Percentiles rank a stretch among this genome's conserved stretches.
These are phyloP conservation scores for Diplodus sargus DNA, from an alignment of 2,797 vertebrate genomes.

Conservation along the genomic window DNA sequence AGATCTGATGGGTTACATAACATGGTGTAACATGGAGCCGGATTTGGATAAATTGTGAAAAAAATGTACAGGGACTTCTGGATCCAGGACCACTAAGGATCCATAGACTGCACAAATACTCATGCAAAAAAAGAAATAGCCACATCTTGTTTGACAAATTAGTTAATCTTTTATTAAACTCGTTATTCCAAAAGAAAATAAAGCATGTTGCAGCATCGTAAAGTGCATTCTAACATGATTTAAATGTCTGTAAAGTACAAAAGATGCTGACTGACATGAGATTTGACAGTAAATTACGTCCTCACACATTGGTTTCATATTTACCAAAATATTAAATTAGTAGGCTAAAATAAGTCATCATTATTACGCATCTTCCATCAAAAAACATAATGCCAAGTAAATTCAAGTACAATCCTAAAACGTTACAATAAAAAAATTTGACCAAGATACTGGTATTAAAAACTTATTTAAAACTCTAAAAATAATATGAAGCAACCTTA, in stretches of 20 bases:
- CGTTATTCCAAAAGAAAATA: slow-evolving; percentile 35
- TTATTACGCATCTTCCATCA: not conserved
- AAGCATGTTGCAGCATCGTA: slow-evolving; percentile 63
- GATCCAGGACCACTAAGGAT: not conserved
- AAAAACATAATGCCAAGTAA: not conserved
- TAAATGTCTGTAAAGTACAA: slow-evolving; percentile 40
- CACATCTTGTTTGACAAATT: not conserved
- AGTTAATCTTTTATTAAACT: slow-evolving; percentile 51
- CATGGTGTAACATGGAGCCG: not conserved
- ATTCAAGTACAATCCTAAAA: slow-evolving; percentile 50
- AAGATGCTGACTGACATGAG: slow-evolving; percentile 14
- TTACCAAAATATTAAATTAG: slow-evolving; percentile 34
- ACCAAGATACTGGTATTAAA: not conserved
- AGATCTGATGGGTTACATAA: no score
- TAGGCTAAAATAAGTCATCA: slow-evolving; percentile 20
- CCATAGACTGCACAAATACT: not conserved
- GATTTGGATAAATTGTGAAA: no score
- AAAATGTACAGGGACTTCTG: not conserved
- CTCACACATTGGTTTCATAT: not conserved
- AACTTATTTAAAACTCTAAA: not conserved
- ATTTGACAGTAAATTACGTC: slow-evolving; percentile 5
- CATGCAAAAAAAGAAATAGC: not conserved
- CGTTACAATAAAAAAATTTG: slow-evolving; percentile 11
- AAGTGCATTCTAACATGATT: slow-evolving; percentile 71
- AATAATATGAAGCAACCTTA: slow-evolving; percentile 18